phyloP scores from a whole-genome alignment of 2,113 vertebrate species.

The Ancistrus triradiatus region DNA sequence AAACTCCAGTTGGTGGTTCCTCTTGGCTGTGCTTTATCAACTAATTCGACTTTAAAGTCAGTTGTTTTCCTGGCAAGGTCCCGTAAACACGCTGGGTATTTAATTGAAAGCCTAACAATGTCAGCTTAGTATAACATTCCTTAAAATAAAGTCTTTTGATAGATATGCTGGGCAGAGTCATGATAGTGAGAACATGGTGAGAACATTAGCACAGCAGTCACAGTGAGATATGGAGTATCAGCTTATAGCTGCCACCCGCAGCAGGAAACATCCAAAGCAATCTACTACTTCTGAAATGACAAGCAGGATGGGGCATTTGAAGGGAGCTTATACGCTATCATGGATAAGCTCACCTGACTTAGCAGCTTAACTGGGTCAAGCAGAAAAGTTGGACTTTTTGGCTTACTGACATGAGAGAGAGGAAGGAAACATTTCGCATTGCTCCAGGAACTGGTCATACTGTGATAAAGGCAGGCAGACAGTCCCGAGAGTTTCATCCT shows the following conservation, averaged over 20 bases:
- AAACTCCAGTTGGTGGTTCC: too few relatives aligned
- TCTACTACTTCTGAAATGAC: constrained; percentile 19
- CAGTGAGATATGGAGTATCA: constrained; percentile 25
- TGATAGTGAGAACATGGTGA: too few relatives aligned
- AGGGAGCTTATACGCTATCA: constrained; percentile 8
- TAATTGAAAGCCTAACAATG: too few relatives aligned
- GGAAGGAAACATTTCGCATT: constrained; percentile 12
- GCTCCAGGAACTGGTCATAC: constrained; percentile 6
- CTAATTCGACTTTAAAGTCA: too few relatives aligned
- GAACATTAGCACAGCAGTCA: too few relatives aligned
- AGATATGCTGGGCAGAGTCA: too few relatives aligned
- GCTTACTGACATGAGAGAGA: constrained; percentile 2
- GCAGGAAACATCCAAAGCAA: constrained; percentile 10
- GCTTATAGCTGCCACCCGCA: neutral
- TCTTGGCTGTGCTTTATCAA: too few relatives aligned
- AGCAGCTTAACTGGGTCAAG: constrained; percentile 37
- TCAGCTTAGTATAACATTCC: too few relatives aligned
- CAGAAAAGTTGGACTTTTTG: constrained; percentile 25
- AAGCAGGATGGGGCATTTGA: constrained; percentile 16
- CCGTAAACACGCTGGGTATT: too few relatives aligned
- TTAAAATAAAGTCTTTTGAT: too few relatives aligned
- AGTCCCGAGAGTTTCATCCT: neutral
- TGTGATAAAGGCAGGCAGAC: constrained; percentile 11
- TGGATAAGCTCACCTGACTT: constrained; percentile 30
- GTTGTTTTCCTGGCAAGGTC: too few relatives aligned